Evolutionary conservation across 2,797 vertebrate species (phyloP).

Genomic region (Sebastes minor): DNA sequence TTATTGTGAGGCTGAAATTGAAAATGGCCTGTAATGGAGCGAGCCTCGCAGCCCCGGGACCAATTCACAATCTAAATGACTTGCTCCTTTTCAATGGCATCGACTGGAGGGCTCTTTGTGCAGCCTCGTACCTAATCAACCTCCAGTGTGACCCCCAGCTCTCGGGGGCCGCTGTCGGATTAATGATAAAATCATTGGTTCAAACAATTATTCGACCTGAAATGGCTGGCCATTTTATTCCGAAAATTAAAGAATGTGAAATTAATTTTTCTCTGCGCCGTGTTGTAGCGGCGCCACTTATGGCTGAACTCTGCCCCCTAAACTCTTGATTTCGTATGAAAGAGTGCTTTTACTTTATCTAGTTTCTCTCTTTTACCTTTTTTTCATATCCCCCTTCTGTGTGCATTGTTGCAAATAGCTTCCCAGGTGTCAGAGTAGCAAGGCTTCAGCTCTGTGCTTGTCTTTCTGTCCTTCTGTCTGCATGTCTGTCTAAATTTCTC

Average conservation of each 20-base stretch:
- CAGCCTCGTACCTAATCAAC: slow-evolving; percentile 99
- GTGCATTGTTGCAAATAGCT: slow-evolving; percentile 64
- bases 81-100: slow-evolving; percentile 99
- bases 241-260: slow-evolving; percentile 99
- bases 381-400: slow-evolving; percentile 26
- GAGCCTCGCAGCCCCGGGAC: slow-evolving; percentile 96
- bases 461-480: slow-evolving; percentile 47
- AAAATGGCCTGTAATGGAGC: slow-evolving; percentile 99
- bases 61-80: slow-evolving; percentile 99
- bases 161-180: slow-evolving; percentile 92
- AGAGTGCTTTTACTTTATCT: slow-evolving; percentile 80
- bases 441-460: slow-evolving; percentile 57
- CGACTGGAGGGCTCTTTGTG: slow-evolving; percentile 98
- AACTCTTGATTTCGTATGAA: slow-evolving; percentile 85
- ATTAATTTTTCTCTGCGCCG: slow-evolving; percentile 84
- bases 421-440: slow-evolving; percentile 69
- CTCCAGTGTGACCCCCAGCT: slow-evolving; percentile 97
- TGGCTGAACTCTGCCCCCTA: slow-evolving; percentile 92
- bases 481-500: slow-evolving; percentile 31
- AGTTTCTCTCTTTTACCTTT: slow-evolving; percentile 62
- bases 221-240: slow-evolving; percentile 97
- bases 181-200: slow-evolving; percentile 99
- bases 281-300: slow-evolving; percentile 91
- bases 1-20: slow-evolving; percentile 99
- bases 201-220: slow-evolving; percentile 99